phyloP scores from a whole-genome alignment of 30 jellyfish, hydroid and myxozoan genomes.

The Aurelia sp. region DNA sequence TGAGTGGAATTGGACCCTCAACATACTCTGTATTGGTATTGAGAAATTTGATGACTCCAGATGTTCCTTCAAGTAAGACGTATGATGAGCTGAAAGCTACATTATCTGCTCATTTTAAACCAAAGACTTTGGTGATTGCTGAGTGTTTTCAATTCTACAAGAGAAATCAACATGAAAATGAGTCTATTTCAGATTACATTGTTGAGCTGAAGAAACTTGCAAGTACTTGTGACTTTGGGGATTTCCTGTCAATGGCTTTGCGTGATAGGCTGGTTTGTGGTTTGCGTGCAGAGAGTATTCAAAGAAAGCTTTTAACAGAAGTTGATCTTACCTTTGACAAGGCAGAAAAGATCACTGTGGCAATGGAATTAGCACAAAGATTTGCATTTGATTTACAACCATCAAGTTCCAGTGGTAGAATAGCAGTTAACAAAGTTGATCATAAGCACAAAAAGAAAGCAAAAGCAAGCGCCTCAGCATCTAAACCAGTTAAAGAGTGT shows the following conservation, averaged over 20 bases:
- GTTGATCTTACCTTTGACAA: background rate
- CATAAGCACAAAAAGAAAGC: conserved; percentile 39
- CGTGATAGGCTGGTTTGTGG: conserved; percentile 44
- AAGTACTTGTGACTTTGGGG: conserved; percentile 52
- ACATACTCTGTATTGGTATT: conserved; percentile 31
- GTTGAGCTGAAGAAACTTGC: conserved; percentile 48
- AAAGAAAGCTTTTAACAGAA: conserved; percentile 45
- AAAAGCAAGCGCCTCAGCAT: conserved; percentile 34
- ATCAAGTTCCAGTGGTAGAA: conserved; percentile 51
- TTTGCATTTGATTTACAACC: background rate
- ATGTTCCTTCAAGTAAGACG: too few species aligned
- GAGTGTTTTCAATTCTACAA: conserved; percentile 26
- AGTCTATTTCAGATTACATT: conserved; percentile 44
- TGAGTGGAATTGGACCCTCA: conserved; percentile 37
- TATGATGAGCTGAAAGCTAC: too few species aligned
- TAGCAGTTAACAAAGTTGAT: conserved; percentile 36
- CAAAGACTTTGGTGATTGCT: conserved; percentile 39
- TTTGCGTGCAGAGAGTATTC: conserved; percentile 27
- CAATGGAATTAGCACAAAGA: conserved; percentile 28
- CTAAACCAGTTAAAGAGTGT: conserved; percentile 42
- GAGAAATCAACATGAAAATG: conserved; percentile 46
- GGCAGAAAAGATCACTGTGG: conserved; percentile 47
- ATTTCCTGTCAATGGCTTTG: conserved; percentile 11
- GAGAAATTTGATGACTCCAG: conserved; percentile 39
- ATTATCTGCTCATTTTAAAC: conserved; percentile 36